These are phyloP conservation scores for Pristis pectinata DNA, from an alignment of 2,797 vertebrate species.

Conservation along the genomic window DNA sequence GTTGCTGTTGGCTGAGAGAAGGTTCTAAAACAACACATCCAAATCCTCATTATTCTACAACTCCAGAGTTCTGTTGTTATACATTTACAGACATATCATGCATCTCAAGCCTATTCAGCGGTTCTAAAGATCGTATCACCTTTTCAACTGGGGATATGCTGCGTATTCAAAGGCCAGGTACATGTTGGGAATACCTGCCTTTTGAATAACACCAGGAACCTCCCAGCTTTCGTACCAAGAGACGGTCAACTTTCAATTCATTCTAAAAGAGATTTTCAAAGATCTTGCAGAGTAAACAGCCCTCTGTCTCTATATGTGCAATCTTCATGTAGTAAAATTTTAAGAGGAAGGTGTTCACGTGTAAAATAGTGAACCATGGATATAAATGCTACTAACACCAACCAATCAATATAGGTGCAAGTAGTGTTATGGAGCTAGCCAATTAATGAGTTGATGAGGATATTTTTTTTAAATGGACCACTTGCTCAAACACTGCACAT, in stretches of 20 bases:
- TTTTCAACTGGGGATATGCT: too few relatives aligned
- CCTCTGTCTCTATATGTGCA: background rate
- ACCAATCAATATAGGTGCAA: background rate
- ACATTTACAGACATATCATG: background rate
- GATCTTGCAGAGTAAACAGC: background rate
- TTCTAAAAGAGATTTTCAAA: background rate
- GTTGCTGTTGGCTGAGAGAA: too few relatives aligned
- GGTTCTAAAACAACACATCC: too few relatives aligned
- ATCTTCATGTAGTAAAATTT: background rate
- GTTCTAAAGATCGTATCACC: background rate
- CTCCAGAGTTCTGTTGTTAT: background rate
- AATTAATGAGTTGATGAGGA: background rate
- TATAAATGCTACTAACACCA: background rate
- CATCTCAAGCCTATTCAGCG: background rate
- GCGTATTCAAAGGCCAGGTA: background rate
- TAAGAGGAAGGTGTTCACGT: background rate
- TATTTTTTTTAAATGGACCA: background rate
- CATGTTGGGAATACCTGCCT: background rate
- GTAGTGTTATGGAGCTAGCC: too few relatives aligned
- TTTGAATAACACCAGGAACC: background rate
- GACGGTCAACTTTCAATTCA: background rate
- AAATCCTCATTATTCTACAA: background rate
- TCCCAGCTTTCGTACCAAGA: background rate
- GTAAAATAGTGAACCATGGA: background rate
- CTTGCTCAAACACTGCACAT: background rate